Evolutionary conservation across 1,140 invertebrate species (phyloP), one percentile per base, ranked within the genome.

Genomic region (Pachypeltis micranthus): DNA sequence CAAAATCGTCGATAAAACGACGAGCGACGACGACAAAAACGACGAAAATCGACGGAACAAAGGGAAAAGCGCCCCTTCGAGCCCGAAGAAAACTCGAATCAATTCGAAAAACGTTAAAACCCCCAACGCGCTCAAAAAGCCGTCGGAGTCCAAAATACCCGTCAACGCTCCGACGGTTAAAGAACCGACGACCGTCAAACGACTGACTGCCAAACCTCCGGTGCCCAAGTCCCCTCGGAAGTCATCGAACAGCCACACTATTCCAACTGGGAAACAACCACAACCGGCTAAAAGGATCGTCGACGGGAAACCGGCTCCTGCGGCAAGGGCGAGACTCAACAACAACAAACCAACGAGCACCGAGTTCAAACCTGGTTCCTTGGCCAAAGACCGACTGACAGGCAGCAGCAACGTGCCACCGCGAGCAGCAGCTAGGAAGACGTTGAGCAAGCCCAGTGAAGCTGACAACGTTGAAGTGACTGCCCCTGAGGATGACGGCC

Each of bases 1-100:
- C 10, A 62, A 55, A 47, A 66, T 56, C 28, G 44, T 25, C 47
- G 55, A 63, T 55, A 61, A 61, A 26, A 28, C 63, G 27, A 57
- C 61, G 3, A 25, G 47, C 24, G 29, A 58, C 19, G 23, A 60
- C 12, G 60, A 23, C 47, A 1, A 28, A 14, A 2, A 26, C 3
- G n/a, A n/a, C n/a, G n/a, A n/a, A n/a, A n/a, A n/a, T n/a, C n/a
- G n/a, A n/a, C n/a, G n/a, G n/a, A n/a, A n/a, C n/a, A n/a, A 31
- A 16, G 60, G 47, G 3, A 63, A 63, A 29, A 63, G 61, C 26
- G 64, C 62, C n/a, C 62, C 64, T 19, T 56, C 25, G 19, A 63
- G 60, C 34, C 66, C 63, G 58, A 44, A n/a, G 28, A 60, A 39
- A 19, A 60, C 59, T 25, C n/a, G 25, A 29, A 57, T 39, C 39